phyloP scores from a whole-genome alignment of 2,797 vertebrate species.

The Pterois miles region DNA sequence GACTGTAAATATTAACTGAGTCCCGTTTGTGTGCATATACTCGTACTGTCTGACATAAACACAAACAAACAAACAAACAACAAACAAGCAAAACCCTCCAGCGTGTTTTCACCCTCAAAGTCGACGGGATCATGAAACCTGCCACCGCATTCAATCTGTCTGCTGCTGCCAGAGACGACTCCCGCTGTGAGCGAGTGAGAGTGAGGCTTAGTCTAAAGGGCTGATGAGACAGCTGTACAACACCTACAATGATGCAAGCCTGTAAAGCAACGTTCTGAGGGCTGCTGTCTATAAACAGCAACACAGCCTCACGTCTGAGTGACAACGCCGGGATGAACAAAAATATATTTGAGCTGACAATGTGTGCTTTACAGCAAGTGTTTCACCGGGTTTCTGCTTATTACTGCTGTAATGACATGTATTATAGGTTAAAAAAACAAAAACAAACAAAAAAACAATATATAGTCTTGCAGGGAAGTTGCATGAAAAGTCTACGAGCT shows the following conservation, averaged over 20 bases:
- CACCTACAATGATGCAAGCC: slow-evolving; percentile 61
- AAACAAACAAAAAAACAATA: no score
- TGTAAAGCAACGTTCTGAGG: slow-evolving; percentile 44
- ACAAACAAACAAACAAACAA: slow-evolving; percentile 42
- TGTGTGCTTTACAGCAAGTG: slow-evolving; percentile 3
- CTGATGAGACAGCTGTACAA: slow-evolving; percentile 57
- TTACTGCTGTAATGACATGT: slow-evolving; percentile 17
- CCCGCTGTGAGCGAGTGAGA: slow-evolving; percentile 59
- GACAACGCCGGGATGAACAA: slow-evolving; percentile 31
- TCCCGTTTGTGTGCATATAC: background rate
- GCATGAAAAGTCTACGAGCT: slow-evolving; percentile 21
- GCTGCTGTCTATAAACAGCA: slow-evolving; percentile 42
- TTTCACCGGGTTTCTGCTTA: slow-evolving; percentile 37
- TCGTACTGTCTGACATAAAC: background rate
- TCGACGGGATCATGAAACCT: slow-evolving; percentile 49
- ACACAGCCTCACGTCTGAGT: slow-evolving; percentile 13
- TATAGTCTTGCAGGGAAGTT: slow-evolving; percentile 35
- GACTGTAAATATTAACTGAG: slow-evolving; percentile 36
- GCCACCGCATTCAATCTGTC: slow-evolving; percentile 47
- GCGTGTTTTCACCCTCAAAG: slow-evolving; percentile 63
- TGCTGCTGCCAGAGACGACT: slow-evolving; percentile 43
- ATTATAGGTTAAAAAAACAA: slow-evolving; percentile 16
- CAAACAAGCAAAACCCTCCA: slow-evolving; percentile 46
- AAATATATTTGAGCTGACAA: slow-evolving; percentile 28
- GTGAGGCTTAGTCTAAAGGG: slow-evolving; percentile 49